Evolutionary conservation across 2,888 invertebrate genomes (phyloP), one percentile per base, ranked within the genome.

Genomic region (Aspidiotus rigidus): DNA sequence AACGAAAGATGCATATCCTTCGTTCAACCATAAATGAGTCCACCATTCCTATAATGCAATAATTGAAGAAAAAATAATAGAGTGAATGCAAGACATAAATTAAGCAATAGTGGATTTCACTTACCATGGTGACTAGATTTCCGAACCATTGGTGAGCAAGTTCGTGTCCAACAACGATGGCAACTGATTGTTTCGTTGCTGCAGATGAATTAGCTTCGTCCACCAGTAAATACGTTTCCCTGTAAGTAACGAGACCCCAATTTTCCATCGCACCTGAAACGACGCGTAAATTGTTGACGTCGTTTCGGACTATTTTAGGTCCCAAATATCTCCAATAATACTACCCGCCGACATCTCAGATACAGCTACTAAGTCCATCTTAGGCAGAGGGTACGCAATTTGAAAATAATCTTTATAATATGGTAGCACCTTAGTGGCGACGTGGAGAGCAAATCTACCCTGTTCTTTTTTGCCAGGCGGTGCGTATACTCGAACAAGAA

Each of bases 101-200:
- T 5, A 5, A 28, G 28, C 2, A 28, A 5, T 5, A 2, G 49
- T 49, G n/a, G 3, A 49, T 13, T 63, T 53, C 1, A 11, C 17
- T 42, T 62, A 69, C 69, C 95, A 97, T 96, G 39, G 97, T 97
- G 1, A 96, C 96, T 60, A 97, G 83, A 78, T 97, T 96, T 8
- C 97, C 98, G 79, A 98, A 98, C 97, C 98, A 98, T 78, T 96
- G 94, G 79, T 97, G 97, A 5, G 95, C 94, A 63, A 98, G 80
- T 78, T 98, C 97, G 79, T 98, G 97, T 0, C 88, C 88, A 28
- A 91, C 89, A 0, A 93, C 90, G 17, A 94, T 79, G 0, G 95
- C 94, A 74, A 95, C 90, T 80, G 86, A 87, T 77, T 93, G 92
- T 74, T 89, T 87, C 64, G 87, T 83, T 70, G 86, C 85, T 6